A percentile compares a stretch with the other conserved stretches of the same genome.
Conservation (phyloP, 2,113 vertebrate species). For the Myanophis thanlyinensis region DNA sequence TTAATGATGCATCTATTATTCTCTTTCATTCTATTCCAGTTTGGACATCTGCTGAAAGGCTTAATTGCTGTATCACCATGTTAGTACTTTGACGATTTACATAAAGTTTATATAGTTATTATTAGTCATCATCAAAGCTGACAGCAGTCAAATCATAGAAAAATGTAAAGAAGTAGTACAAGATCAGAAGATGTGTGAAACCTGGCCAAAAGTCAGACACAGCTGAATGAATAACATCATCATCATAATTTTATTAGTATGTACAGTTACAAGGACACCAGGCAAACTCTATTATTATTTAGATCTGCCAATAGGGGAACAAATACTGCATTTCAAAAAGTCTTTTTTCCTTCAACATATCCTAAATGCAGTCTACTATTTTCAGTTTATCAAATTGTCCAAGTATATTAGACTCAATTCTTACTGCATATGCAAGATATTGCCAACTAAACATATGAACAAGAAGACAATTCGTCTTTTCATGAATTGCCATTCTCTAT, state of each 20-base stretch:
- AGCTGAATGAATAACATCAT: not conserved
- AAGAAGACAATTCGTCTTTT: constrained; percentile 27
- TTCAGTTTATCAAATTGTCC: not conserved
- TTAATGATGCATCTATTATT: not conserved
- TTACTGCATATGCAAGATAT: constrained; percentile 43
- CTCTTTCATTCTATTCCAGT: not conserved
- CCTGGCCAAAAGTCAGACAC: not conserved
- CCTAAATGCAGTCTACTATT: not conserved
- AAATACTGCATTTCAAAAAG: not conserved
- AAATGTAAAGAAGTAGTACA: not conserved
- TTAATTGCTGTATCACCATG: not conserved
- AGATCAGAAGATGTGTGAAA: not conserved
- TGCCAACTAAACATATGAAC: constrained; percentile 17
- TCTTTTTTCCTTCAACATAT: not conserved
- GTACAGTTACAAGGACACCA: not conserved
- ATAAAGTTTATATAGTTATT: not conserved
- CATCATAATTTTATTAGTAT: not conserved
- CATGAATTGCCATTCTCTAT: constrained; percentile 50
- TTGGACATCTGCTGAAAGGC: not conserved
- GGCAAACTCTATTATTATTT: not conserved
- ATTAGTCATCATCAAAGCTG: not conserved
- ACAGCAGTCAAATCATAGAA: not conserved
- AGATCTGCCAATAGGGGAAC: not conserved
- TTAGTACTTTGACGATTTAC: not conserved
- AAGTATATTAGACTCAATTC: constrained; percentile 38